phyloP scores from a whole-genome alignment of 2,797 vertebrate genomes.

The Muscicapa comitata region DNA sequence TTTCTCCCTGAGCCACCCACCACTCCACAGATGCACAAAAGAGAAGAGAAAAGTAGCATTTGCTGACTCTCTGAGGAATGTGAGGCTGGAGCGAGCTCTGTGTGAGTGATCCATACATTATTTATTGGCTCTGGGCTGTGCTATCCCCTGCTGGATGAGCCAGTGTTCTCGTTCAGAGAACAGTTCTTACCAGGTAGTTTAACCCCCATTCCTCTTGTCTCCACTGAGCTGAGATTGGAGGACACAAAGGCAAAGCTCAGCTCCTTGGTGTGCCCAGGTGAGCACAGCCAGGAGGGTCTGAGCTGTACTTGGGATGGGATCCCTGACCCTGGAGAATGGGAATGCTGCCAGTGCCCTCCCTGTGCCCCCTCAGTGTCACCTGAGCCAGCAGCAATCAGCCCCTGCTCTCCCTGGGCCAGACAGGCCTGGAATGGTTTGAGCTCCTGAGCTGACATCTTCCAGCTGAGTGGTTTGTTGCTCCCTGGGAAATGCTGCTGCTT shows the following conservation, averaged over 20 bases:
- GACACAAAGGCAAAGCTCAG: background rate
- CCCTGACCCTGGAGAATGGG: accelerated
- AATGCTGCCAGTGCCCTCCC: background rate
- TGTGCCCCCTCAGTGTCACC: background rate
- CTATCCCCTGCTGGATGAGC: background rate
- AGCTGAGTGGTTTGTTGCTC: background rate
- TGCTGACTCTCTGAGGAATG: background rate
- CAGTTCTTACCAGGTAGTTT: background rate
- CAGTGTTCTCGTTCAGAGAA: background rate
- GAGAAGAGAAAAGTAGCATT: background rate
- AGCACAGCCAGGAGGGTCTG: background rate
- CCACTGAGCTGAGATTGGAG: background rate
- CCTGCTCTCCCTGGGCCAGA: background rate
- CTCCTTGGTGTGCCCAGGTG: background rate
- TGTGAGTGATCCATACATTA: background rate
- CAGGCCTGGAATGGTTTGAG: background rate
- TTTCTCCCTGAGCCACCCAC: background rate
- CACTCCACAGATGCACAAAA: background rate
- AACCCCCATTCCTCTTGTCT: background rate
- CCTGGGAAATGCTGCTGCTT: background rate
- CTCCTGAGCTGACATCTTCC: background rate
- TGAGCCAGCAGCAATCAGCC: background rate
- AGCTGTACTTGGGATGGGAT: accelerated
- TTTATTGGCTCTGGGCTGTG: background rate
- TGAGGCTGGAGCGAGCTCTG: background rate